These are phyloP conservation scores for Sarotherodon lohbergeri DNA, from an alignment of 2,113 vertebrate species.

Conservation along the genomic window DNA sequence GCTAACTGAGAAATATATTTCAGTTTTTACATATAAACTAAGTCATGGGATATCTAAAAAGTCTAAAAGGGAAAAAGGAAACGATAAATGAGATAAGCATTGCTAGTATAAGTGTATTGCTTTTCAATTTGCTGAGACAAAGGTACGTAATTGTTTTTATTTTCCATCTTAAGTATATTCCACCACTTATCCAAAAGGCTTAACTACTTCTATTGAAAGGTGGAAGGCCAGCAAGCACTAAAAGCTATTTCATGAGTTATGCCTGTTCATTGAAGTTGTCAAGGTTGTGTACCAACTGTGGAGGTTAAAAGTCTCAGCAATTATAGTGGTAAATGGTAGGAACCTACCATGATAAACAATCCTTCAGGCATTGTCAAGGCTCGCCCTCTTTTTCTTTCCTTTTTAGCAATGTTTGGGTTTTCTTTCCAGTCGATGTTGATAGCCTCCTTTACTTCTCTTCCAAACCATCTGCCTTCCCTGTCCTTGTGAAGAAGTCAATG, in stretches of 20 bases:
- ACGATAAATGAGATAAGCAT: background rate
- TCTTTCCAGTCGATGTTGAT: background rate
- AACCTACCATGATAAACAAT: background rate
- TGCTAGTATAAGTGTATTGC: background rate
- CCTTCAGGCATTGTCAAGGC: background rate
- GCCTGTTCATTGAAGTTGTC: background rate
- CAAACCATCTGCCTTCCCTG: conserved; percentile 4
- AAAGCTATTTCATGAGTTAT: background rate
- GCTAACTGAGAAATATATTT: background rate
- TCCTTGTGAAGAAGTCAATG: background rate
- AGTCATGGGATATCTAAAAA: background rate
- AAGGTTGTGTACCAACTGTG: background rate
- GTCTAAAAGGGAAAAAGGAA: background rate
- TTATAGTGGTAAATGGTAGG: background rate
- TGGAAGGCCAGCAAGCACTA: background rate
- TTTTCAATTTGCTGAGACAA: background rate
- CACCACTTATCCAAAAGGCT: background rate
- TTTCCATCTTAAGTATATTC: background rate
- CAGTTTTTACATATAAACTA: background rate
- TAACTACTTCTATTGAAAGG: background rate
- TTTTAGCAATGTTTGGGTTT: background rate
- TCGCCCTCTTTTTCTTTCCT: background rate
- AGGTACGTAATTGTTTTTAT: background rate
- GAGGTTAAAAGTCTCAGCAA: background rate
- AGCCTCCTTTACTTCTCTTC: background rate